phyloP scores from a whole-genome alignment of 2,113 vertebrate genomes.

The Neofelis nebulosa region DNA sequence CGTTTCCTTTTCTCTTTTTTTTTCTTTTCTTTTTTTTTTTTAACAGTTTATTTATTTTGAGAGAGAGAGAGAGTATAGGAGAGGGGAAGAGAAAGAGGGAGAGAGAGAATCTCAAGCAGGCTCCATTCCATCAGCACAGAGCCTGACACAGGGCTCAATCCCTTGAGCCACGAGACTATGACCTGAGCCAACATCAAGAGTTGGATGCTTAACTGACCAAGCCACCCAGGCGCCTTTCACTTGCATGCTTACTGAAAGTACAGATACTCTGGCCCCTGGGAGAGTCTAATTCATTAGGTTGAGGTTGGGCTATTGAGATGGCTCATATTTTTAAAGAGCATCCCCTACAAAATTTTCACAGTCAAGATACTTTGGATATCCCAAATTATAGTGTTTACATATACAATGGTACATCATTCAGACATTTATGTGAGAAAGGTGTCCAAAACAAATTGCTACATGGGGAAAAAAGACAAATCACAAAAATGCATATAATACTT shows the following conservation, averaged over 20 bases:
- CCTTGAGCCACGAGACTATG: too few relatives aligned
- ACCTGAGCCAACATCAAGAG: too few relatives aligned
- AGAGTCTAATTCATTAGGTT: slow-evolving; percentile 4
- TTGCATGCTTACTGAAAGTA: neutral
- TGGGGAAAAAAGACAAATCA: neutral
- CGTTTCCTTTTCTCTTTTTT: neutral
- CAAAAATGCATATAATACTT: neutral
- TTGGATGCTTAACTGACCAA: too few relatives aligned
- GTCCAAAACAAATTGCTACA: neutral
- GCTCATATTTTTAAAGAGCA: slow-evolving; percentile 1
- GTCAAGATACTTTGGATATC: neutral
- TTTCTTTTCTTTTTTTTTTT: too few relatives aligned
- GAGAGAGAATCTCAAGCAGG: too few relatives aligned
- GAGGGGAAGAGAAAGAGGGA: too few relatives aligned
- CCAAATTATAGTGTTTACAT: neutral
- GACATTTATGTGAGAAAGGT: neutral
- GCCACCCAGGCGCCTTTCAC: neutral
- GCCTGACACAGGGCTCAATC: too few relatives aligned
- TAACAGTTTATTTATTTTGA: too few relatives aligned
- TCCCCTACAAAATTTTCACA: slow-evolving; percentile 18
- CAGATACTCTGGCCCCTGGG: neutral
- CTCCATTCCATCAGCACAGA: too few relatives aligned
- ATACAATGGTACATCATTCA: neutral
- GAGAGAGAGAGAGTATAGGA: too few relatives aligned
- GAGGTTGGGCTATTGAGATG: neutral